These are phyloP conservation scores for Meriones psammophilus DNA, from an alignment of 2,797 vertebrate species.

Conservation along the genomic window DNA sequence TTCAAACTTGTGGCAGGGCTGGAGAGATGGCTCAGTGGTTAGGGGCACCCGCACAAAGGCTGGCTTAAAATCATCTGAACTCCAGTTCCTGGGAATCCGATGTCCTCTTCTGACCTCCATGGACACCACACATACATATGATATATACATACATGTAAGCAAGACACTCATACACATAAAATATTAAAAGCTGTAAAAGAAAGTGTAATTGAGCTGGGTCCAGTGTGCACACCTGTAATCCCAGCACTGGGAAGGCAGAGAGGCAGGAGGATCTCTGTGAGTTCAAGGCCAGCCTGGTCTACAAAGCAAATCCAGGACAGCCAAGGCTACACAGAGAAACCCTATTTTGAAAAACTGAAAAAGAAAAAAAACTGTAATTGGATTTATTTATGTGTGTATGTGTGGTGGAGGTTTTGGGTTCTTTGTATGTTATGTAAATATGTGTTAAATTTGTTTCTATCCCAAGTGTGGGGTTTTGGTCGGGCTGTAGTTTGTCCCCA, in stretches of 20 bases:
- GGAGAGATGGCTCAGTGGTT: not conserved
- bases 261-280: not conserved
- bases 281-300: too few relatives aligned
- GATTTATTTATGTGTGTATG: not conserved
- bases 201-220: too few relatives aligned
- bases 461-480: too few relatives aligned
- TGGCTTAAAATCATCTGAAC: not conserved
- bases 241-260: not conserved
- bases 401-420: too few relatives aligned
- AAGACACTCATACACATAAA: not conserved
- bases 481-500: too few relatives aligned
- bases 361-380: not conserved
- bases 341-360: not conserved
- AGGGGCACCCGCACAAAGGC: not conserved
- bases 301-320: not conserved
- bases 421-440: too few relatives aligned
- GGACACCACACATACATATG: not conserved
- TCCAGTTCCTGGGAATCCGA: not conserved
- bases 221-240: too few relatives aligned
- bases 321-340: not conserved
- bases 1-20: not conserved
- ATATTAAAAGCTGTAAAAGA: not conserved
- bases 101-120: not conserved
- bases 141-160: not conserved
- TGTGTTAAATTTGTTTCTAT: too few relatives aligned